Evolutionary conservation across 2,113 vertebrate species (phyloP).

Genomic region (Ochotona princeps): DNA sequence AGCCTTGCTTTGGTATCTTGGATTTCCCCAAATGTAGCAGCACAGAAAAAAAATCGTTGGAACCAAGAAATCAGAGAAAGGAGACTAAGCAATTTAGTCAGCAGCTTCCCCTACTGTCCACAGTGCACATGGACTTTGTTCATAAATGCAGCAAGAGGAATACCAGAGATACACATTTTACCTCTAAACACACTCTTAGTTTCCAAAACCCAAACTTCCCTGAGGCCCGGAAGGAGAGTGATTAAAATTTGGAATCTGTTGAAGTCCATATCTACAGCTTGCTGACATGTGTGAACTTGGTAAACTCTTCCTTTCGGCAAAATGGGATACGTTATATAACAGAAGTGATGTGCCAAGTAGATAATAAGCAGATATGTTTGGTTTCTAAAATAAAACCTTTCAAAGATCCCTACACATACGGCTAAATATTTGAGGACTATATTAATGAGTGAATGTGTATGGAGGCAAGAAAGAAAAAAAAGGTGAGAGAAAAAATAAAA

Average conservation of each 20-base stretch:
- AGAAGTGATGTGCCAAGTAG: background rate
- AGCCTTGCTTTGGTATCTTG: background rate
- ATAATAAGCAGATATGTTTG: background rate
- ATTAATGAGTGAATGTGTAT: background rate
- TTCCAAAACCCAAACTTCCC: background rate
- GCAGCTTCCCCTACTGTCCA: background rate
- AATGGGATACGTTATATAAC: background rate
- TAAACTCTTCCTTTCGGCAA: background rate
- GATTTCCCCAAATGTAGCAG: background rate
- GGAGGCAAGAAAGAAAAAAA: background rate
- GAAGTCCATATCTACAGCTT: background rate
- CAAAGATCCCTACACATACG: background rate
- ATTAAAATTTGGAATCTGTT: background rate
- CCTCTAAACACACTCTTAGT: background rate
- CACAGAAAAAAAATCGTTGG: background rate
- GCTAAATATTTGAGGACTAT: background rate
- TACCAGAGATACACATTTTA: background rate
- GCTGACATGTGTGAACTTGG: background rate
- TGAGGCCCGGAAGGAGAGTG: background rate
- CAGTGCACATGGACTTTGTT: background rate
- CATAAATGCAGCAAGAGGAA: background rate
- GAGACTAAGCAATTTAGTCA: background rate
- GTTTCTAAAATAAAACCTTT: background rate
- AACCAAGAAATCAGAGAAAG: background rate
- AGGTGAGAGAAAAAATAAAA: slow-evolving; percentile 27